A percentile compares a stretch with the other conserved stretches of the same genome.
phyloP scores from a whole-genome alignment of 2,888 invertebrate genomes.

The Antheraea assamensis region DNA sequence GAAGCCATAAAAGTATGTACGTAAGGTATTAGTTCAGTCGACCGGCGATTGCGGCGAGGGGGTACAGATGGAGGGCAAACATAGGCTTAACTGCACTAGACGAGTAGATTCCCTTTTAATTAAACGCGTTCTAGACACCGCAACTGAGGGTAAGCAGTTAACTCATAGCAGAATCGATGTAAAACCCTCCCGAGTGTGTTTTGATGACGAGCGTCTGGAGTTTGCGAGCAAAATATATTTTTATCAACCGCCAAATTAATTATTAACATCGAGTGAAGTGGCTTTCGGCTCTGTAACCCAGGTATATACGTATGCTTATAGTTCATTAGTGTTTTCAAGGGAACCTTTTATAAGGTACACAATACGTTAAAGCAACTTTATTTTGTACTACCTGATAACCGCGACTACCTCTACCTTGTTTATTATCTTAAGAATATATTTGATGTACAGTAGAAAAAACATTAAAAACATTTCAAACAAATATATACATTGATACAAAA shows the following conservation, averaged over 20 bases:
- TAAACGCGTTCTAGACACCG: constrained; percentile 63
- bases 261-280: constrained; percentile 10
- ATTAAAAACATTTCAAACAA: too few species aligned
- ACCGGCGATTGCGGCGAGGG: constrained; percentile 41
- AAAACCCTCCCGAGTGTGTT: constrained; percentile 29
- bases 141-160: constrained; percentile 44
- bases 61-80: constrained; percentile 63
- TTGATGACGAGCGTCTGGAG: constrained; percentile 21
- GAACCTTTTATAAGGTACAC: constrained; percentile 2
- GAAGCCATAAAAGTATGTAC: constrained; percentile 29
- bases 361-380: neutral
- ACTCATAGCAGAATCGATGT: constrained; percentile 48
- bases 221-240: constrained; percentile 17
- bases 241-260: constrained; percentile 10
- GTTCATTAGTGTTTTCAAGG: neutral
- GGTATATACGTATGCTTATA: neutral
- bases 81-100: constrained; percentile 64
- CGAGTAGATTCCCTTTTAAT: constrained; percentile 72
- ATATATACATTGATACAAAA: too few species aligned
- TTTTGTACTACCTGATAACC: neutral
- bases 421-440: too few species aligned
- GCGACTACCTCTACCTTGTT: too few species aligned
- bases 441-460: too few species aligned
- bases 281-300: neutral
- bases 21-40: constrained; percentile 50